These are phyloP conservation scores for Gerosis bhagava DNA, from an alignment of 2,888 invertebrate genomes.

Conservation along the genomic window DNA sequence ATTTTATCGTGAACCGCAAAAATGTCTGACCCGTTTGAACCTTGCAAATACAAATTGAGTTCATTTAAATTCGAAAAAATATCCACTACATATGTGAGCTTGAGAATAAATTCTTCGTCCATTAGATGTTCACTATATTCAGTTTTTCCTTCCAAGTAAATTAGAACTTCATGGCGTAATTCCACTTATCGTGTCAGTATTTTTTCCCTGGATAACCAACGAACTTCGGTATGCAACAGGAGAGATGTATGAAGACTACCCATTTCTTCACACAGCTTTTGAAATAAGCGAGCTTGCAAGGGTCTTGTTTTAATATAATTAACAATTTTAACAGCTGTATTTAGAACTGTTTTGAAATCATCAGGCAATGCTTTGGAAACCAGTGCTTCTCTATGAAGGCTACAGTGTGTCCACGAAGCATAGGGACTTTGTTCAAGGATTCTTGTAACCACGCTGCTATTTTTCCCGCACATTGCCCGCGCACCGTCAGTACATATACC, in stretches of 20 bases:
- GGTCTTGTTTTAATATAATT: conserved; percentile 23
- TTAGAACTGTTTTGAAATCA: conserved; percentile 20
- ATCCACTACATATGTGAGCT: background rate
- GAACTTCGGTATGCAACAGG: conserved; percentile 12
- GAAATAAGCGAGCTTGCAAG: conserved; percentile 13
- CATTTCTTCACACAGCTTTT: conserved; percentile 20
- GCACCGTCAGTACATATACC: conserved; percentile 13
- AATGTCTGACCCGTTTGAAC: too few relatives aligned
- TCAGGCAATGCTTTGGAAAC: conserved; percentile 12
- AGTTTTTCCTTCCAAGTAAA: conserved; percentile 11
- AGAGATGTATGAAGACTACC: conserved; percentile 13
- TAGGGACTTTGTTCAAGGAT: too few relatives aligned
- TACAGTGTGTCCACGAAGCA: background rate
- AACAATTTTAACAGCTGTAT: conserved; percentile 16
- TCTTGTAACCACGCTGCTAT: too few relatives aligned
- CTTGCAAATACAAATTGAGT: too few relatives aligned
- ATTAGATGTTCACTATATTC: conserved; percentile 8
- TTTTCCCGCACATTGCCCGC: conserved; percentile 3
- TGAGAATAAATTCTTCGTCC: too few relatives aligned
- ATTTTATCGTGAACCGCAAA: too few relatives aligned
- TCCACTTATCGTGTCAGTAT: conserved; percentile 11
- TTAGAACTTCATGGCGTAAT: conserved; percentile 6
- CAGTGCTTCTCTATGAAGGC: conserved; percentile 19
- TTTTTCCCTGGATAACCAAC: conserved; percentile 7
- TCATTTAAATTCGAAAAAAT: too few relatives aligned